These are phyloP conservation scores for Glossosoma conforme DNA, from an alignment of 1,140 invertebrate genomes.

Conservation along the genomic window DNA sequence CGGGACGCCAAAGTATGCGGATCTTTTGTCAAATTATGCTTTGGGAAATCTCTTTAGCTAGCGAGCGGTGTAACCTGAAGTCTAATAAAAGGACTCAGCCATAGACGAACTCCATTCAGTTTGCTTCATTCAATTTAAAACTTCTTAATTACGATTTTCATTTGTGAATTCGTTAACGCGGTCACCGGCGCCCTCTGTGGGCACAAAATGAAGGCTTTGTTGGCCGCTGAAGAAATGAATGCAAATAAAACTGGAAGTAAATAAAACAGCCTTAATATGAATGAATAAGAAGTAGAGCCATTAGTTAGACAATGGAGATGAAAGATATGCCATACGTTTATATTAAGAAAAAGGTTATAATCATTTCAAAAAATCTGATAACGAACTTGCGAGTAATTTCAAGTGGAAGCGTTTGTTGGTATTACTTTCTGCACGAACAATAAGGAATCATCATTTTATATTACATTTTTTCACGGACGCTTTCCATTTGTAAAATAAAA, in stretches of 20 bases:
- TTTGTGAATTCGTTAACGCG: slow-evolving; percentile 9
- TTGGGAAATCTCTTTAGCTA: slow-evolving; percentile 4
- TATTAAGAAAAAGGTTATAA: too few relatives aligned
- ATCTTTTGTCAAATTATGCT: slow-evolving; percentile 2
- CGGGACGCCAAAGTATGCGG: background rate
- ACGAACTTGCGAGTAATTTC: too few relatives aligned
- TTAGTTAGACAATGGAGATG: background rate
- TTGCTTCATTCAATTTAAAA: slow-evolving; percentile 16
- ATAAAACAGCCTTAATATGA: background rate
- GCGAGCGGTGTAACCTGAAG: background rate
- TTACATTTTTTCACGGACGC: too few relatives aligned
- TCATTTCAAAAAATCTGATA: too few relatives aligned
- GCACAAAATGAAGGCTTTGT: background rate
- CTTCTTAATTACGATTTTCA: slow-evolving; percentile 18
- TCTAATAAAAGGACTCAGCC: background rate
- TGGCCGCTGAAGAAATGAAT: background rate
- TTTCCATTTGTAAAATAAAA: too few relatives aligned
- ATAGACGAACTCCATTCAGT: background rate
- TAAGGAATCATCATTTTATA: too few relatives aligned
- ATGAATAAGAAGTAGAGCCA: background rate
- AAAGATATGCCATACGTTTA: too few relatives aligned
- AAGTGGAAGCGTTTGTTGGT: too few relatives aligned
- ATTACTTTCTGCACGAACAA: too few relatives aligned
- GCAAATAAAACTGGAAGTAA: background rate
- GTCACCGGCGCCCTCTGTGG: slow-evolving; percentile 2